These are phyloP conservation scores for Paramormyrops hopkinsi DNA, from an alignment of 2,797 vertebrate genomes.

Conservation along the genomic window DNA sequence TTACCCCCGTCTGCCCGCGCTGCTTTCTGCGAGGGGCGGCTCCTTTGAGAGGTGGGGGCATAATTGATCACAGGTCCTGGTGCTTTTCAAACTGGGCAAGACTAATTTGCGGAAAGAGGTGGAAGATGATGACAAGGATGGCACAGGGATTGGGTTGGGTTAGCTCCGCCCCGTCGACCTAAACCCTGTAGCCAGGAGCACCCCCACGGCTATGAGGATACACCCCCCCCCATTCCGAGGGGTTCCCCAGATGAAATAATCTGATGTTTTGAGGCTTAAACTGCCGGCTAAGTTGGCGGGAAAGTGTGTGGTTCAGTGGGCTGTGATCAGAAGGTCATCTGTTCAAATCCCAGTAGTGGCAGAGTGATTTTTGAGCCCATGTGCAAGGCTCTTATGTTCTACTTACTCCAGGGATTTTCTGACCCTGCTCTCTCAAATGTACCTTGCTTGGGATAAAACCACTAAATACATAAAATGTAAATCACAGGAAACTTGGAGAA, in stretches of 20 bases:
- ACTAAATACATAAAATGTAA: not conserved
- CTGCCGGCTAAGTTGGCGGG: not conserved
- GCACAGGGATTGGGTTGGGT: not conserved
- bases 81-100: not conserved
- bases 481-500: not conserved
- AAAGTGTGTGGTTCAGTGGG: not conserved
- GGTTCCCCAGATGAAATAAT: not conserved
- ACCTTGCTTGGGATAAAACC: not conserved
- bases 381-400: not conserved
- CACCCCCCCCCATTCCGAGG: not conserved
- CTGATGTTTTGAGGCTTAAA: not conserved
- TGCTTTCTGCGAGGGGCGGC: not conserved
- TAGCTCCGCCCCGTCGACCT: not conserved
- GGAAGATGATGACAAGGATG: not conserved
- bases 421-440: not conserved
- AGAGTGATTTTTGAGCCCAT: not conserved
- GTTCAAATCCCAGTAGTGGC: not conserved
- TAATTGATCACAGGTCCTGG: not conserved
- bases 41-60: not conserved
- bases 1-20: constrained; percentile 6
- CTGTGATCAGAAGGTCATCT: not conserved
- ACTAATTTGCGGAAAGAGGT: not conserved
- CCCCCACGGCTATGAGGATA: not conserved
- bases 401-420: not conserved
- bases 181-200: not conserved